Evolutionary conservation across 2,113 vertebrate species (phyloP), one percentile per base, ranked within the genome.

Genomic region (Pluvianellus socialis): DNA sequence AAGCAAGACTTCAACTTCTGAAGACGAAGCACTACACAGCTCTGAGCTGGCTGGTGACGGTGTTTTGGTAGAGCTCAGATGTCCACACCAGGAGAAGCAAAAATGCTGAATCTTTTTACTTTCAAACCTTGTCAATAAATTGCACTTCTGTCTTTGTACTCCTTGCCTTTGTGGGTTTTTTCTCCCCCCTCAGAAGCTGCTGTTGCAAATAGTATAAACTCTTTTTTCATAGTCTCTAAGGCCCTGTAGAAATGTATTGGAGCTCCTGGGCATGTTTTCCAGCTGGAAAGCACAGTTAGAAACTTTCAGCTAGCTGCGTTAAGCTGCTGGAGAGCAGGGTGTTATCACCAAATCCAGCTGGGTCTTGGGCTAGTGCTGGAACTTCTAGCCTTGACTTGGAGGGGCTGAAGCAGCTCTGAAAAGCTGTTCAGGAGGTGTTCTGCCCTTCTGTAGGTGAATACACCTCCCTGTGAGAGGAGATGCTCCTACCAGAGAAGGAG

Each of bases 1-100:
- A 94, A 95, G 22, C 44, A 56, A 11, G 83, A 97, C 45, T 91
- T 94, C 6, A 4, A 96, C 18, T 97, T 98, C 83, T 98, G 58
- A 98, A 75, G 61, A 35, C 2, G 4, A 77, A 62, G 55, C 63
- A 74, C 1, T 3, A 22, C 19, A 32, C 7, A 45, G 44, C 56
- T 73, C 59, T 15, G 14, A 59, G 12, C 23, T 86, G 88, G 24
- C 73, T 42, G 90, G 63, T 94, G 91, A n/a, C 72, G 52, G 80
- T 49, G 10, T 26, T 19, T 53, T 23, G 6, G 22, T 76, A 59
- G 18, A 82, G 30, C 62, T 83, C 50, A 59, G 72, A 10, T 27
- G 22, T 72, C 62, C 9, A 70, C 50, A 44, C 84, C 33, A 28
- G 0, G 2, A 72, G 68, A 28, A 88, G 9, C 8, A 32, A 42